Percentiles rank a stretch among this genome's conserved stretches.
Evolutionary conservation across 2,888 invertebrate genomes (phyloP).

Genomic region (Stratiomys singularior): DNA sequence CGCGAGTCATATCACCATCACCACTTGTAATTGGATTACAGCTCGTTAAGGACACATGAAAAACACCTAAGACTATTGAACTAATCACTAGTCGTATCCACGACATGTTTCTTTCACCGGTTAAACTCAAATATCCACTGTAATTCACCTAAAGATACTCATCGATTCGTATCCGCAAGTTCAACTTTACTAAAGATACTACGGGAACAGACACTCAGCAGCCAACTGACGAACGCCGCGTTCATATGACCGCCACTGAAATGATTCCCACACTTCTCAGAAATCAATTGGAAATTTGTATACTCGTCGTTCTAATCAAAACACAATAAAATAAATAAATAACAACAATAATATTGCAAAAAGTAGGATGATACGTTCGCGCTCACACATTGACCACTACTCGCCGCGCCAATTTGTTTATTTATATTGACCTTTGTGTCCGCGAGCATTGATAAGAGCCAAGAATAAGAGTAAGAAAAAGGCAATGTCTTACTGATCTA

Average conservation of each 20-base stretch:
- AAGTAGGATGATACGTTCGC: background rate
- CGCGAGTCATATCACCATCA: slow-evolving; percentile 30
- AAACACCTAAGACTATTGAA: background rate
- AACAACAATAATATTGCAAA: slow-evolving; percentile 26
- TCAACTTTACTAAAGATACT: background rate
- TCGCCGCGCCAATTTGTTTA: slow-evolving; percentile 6
- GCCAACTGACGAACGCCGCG: background rate
- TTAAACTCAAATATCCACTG: background rate
- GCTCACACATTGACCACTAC: background rate
- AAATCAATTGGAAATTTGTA: slow-evolving; percentile 27
- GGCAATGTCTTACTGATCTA: background rate
- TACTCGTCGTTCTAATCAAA: slow-evolving; percentile 25
- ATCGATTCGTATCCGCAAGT: background rate
- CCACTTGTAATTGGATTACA: slow-evolving; percentile 34
- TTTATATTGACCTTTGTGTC: slow-evolving; percentile 22
- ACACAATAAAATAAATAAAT: slow-evolving; percentile 20
- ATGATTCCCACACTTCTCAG: background rate
- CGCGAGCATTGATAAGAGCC: background rate
- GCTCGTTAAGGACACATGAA: background rate
- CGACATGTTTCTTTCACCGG: background rate
- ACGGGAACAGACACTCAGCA: too few species aligned
- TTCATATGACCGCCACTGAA: background rate
- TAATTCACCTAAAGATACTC: background rate
- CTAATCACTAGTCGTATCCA: background rate
- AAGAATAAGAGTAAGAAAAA: background rate